phyloP scores from a whole-genome alignment of 2,888 invertebrate genomes.

The Scaptomyza reducta region DNA sequence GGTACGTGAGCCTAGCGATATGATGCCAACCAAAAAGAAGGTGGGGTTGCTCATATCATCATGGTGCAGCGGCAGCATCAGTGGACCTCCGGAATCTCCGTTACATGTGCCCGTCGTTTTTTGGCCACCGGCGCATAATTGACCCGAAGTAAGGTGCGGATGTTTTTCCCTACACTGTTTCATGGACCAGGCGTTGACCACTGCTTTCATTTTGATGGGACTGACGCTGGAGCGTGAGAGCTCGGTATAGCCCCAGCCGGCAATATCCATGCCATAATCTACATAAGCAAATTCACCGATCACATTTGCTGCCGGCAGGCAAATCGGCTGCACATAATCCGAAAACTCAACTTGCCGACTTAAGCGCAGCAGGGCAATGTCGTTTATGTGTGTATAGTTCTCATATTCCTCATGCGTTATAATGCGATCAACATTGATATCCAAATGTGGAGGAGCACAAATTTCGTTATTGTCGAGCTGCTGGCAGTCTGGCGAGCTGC shows the following conservation, averaged over 20 bases:
- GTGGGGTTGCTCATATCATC: constrained; percentile 5
- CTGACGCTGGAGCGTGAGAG: constrained; percentile 82
- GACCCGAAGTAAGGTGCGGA: constrained; percentile 26
- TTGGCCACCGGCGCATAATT: constrained; percentile 53
- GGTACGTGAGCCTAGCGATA: constrained; percentile 35
- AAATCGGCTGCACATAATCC: constrained; percentile 86
- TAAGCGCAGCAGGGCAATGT: constrained; percentile 90
- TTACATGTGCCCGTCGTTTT: constrained; percentile 31
- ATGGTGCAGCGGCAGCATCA: constrained; percentile 33
- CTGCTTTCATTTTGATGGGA: constrained; percentile 85
- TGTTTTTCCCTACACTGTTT: constrained; percentile 24
- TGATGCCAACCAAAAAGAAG: constrained; percentile 45
- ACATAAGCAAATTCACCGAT: constrained; percentile 78
- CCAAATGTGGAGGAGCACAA: constrained; percentile 87
- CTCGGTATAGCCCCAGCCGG: constrained; percentile 88
- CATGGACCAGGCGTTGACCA: constrained; percentile 83
- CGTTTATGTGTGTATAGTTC: constrained; percentile 86
- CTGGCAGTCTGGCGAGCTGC: constrained; percentile 68
- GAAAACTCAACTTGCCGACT: constrained; percentile 85
- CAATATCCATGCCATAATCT: constrained; percentile 84
- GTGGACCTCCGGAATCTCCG: constrained; percentile 60
- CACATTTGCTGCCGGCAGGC: constrained; percentile 84
- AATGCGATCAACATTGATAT: constrained; percentile 86
- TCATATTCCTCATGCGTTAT: constrained; percentile 86
- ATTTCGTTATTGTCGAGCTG: constrained; percentile 77